These are phyloP conservation scores for Muscina levida DNA, from an alignment of 2,888 invertebrate genomes.

Conservation along the genomic window DNA sequence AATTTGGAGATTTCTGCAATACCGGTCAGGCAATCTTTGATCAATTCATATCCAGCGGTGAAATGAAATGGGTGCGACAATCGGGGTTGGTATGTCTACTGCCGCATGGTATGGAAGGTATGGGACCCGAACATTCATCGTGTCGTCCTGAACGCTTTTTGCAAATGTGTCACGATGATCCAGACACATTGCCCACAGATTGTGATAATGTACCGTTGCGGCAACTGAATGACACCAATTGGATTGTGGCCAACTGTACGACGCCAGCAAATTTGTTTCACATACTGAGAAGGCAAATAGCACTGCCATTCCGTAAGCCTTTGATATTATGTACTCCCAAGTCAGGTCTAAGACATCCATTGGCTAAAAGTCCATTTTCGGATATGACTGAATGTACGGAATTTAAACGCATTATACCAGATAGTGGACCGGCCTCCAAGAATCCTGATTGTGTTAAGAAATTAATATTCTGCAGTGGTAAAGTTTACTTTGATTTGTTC, in stretches of 20 bases:
- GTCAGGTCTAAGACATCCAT: constrained; percentile 96
- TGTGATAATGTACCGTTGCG: constrained; percentile 94
- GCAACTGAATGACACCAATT: constrained; percentile 98
- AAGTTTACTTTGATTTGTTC: constrained; percentile 90
- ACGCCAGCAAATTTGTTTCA: constrained; percentile 99
- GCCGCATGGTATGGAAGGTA: constrained; percentile 99
- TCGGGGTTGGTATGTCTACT: constrained; percentile 96
- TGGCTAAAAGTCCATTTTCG: constrained; percentile 96
- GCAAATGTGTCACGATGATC: constrained; percentile 98
- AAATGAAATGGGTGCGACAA: constrained; percentile 99
- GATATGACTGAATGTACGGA: constrained; percentile 93
- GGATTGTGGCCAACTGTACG: constrained; percentile 97
- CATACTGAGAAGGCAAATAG: constrained; percentile 96
- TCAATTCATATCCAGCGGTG: constrained; percentile 94
- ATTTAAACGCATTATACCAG: constrained; percentile 87
- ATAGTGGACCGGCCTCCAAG: constrained; percentile 83
- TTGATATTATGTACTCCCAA: constrained; percentile 98
- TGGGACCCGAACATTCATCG: constrained; percentile 91
- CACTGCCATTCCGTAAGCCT: constrained; percentile 98
- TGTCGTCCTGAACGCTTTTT: constrained; percentile 87
- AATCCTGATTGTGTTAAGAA: constrained; percentile 85
- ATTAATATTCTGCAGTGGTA: constrained; percentile 91
- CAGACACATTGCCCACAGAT: constrained; percentile 95
- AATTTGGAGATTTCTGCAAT: constrained; percentile 99
- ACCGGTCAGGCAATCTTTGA: constrained; percentile 99